These are phyloP conservation scores for Ispidina lecontei DNA, from an alignment of 2,797 vertebrate genomes.

Conservation along the genomic window DNA sequence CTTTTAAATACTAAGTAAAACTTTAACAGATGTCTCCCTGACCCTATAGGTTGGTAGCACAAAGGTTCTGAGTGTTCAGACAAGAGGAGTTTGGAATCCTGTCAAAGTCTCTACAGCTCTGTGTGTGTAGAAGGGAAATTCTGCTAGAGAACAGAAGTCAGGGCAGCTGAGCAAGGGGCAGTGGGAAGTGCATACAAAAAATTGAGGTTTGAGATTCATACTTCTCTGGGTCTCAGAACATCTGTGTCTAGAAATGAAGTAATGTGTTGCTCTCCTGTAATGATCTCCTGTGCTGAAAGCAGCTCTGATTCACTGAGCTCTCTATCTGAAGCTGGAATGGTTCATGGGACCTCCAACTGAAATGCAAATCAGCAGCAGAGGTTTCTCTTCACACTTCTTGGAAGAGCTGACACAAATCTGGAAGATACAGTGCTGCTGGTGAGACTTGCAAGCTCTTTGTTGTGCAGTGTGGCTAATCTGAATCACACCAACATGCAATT, in stretches of 20 bases:
- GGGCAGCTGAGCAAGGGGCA: neutral
- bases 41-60: neutral
- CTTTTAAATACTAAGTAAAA: neutral
- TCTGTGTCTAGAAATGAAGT: neutral
- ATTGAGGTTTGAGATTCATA: neutral
- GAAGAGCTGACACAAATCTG: constrained; percentile 41
- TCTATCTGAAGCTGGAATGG: neutral
- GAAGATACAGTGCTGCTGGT: neutral
- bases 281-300: neutral
- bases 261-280: neutral
- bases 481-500: constrained; percentile 10
- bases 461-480: neutral
- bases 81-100: neutral
- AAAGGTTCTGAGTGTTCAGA: neutral
- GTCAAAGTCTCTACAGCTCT: neutral
- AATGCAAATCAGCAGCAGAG: constrained; percentile 39
- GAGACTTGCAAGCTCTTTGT: neutral
- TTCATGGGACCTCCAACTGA: constrained; percentile 2
- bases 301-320: neutral
- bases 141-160: neutral
- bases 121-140: neutral
- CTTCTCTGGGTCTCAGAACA: neutral
- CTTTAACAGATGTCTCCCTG: neutral
- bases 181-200: neutral
- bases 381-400: constrained; percentile 25